phyloP scores from a whole-genome alignment of 2,888 invertebrate genomes.

The Fabriciana adippe region DNA sequence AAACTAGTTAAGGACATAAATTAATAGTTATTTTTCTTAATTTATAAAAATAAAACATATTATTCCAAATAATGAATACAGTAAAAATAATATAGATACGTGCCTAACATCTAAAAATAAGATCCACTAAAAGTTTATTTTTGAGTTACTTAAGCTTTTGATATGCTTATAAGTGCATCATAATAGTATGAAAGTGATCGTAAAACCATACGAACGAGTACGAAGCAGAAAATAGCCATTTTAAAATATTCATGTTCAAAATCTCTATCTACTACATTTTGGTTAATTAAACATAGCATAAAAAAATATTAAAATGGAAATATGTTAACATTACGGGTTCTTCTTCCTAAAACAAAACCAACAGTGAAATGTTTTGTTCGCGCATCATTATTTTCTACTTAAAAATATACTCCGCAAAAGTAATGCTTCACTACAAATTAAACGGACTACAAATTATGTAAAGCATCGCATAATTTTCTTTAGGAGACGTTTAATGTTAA shows the following conservation, averaged over 20 bases:
- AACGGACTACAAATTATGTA: constrained; percentile 24
- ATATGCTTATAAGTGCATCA: background rate
- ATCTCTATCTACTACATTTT: no score
- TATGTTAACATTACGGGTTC: no score
- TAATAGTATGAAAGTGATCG: constrained; percentile 4
- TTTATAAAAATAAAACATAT: background rate
- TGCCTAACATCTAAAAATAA: no score
- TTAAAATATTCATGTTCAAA: background rate
- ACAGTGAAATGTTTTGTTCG: background rate
- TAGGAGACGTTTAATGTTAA: constrained; percentile 14
- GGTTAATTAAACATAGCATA: no score
- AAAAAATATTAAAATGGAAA: no score
- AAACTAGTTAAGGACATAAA: no score
- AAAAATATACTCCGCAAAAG: constrained; percentile 14
- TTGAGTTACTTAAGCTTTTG: background rate
- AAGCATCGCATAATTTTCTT: constrained; percentile 18
- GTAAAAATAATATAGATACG: no score
- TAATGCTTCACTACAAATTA: constrained; percentile 8
- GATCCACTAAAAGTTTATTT: no score
- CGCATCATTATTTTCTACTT: constrained; percentile 15
- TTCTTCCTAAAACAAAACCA: no score
- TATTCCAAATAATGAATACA: background rate
- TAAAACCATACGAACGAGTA: background rate
- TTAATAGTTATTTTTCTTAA: background rate
- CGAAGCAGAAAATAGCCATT: background rate